Evolutionary conservation across 2,113 vertebrate species (phyloP).

Genomic region (Grantiella picta): DNA sequence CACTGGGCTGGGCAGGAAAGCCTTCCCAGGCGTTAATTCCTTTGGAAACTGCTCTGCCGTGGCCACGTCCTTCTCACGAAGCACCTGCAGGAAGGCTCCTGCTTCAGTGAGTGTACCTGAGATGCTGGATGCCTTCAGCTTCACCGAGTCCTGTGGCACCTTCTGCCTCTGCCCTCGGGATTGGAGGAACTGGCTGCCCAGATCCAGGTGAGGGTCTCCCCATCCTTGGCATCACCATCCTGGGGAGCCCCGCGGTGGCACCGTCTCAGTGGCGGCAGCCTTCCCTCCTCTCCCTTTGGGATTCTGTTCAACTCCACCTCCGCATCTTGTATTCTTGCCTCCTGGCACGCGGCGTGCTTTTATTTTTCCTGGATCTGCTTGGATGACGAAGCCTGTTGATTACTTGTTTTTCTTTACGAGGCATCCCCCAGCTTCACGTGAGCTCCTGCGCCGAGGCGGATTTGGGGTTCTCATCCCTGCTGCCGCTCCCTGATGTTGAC

Average conservation of each 20-base stretch:
- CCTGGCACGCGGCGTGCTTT: conserved; percentile 51
- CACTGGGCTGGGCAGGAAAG: background rate
- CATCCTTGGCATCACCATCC: background rate
- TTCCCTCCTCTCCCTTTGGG: conserved; percentile 56
- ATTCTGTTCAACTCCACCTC: conserved; percentile 66
- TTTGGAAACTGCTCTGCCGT: background rate
- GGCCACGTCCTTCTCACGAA: rapidly evolving
- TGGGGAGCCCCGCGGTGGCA: background rate
- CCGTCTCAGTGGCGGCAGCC: background rate
- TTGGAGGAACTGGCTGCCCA: background rate
- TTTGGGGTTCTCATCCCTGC: background rate
- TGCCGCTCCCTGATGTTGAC: background rate
- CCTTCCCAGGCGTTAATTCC: rapidly evolving
- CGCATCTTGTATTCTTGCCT: conserved; percentile 60
- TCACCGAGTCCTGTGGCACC: rapidly evolving
- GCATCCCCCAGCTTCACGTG: background rate
- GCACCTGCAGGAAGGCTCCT: background rate
- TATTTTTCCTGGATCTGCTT: conserved; percentile 61
- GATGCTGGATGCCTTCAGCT: background rate
- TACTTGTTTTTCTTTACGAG: conserved; percentile 34
- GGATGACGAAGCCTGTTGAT: conserved; percentile 58
- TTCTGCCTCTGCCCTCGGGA: rapidly evolving
- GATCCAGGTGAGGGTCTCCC: background rate
- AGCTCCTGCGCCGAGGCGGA: background rate
- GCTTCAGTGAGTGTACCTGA: background rate